Evolutionary conservation across 2,797 vertebrate genomes (phyloP).

Genomic region (Schizopygopsis malacanthus): DNA sequence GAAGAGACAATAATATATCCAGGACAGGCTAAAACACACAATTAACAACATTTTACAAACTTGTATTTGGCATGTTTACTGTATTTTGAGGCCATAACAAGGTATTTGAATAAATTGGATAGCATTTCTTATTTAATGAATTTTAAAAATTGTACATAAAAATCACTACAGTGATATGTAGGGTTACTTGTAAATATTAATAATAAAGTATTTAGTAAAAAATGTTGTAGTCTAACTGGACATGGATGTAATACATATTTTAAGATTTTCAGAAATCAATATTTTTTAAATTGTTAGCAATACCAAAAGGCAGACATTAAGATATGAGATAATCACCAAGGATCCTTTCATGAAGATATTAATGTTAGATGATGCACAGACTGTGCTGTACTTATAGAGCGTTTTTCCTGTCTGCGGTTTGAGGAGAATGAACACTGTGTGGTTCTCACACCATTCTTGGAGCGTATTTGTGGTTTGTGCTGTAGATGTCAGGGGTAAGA

Average conservation of each 20-base stretch:
- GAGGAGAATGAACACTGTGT: background rate
- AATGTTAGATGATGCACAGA: background rate
- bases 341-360: background rate
- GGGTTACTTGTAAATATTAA: background rate
- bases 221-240: too few relatives aligned
- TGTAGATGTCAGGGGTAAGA: conserved; percentile 4
- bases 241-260: background rate
- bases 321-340: background rate
- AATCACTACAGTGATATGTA: background rate
- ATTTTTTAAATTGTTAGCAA: background rate
- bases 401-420: conserved; percentile 5
- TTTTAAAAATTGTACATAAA: background rate
- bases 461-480: conserved; percentile 2
- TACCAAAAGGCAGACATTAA: background rate
- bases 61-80: background rate
- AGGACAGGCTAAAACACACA: background rate
- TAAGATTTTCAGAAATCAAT: background rate
- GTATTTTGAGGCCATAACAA: background rate
- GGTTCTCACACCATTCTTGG: conserved; percentile 1
- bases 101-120: background rate
- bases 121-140: too few relatives aligned
- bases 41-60: background rate
- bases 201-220: too few relatives aligned
- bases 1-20: background rate
- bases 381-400: background rate